These are phyloP conservation scores for Octonoba sinensis DNA, from an alignment of 2,888 invertebrate genomes.

Conservation along the genomic window DNA sequence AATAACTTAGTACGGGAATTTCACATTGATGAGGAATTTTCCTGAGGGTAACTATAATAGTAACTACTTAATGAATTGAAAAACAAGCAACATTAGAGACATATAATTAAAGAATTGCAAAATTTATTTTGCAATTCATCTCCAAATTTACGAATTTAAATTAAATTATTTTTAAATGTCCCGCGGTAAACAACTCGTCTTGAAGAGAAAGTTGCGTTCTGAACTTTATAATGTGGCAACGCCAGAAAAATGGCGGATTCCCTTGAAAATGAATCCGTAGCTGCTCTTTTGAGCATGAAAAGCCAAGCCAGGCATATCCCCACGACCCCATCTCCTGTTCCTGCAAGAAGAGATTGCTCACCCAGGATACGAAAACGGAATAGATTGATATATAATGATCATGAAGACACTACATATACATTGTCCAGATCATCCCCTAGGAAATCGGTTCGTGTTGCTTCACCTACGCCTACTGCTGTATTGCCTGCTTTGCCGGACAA, in stretches of 20 bases:
- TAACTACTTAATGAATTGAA: too few species aligned
- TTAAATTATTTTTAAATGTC: not conserved
- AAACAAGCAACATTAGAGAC: too few species aligned
- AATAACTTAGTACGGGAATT: too few species aligned
- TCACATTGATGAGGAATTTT: too few species aligned
- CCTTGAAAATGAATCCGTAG: conserved; percentile 63
- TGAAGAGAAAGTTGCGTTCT: conserved; percentile 37
- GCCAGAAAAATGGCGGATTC: conserved; percentile 61
- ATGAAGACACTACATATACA: conserved; percentile 67
- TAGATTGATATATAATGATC: conserved; percentile 89
- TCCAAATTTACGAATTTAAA: not conserved
- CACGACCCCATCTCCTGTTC: conserved; percentile 51
- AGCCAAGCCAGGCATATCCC: conserved; percentile 56
- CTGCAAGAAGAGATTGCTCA: conserved; percentile 73
- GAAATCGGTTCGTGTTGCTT: conserved; percentile 70
- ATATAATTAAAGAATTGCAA: too few species aligned
- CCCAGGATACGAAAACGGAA: conserved; percentile 91
- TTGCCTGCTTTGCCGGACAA: conserved; percentile 75
- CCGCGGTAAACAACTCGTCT: conserved; percentile 15
- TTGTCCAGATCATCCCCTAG: conserved; percentile 79
- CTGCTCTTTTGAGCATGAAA: conserved; percentile 64
- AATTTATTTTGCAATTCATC: not conserved
- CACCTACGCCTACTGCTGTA: conserved; percentile 45
- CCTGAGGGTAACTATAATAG: too few species aligned
- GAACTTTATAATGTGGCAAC: conserved; percentile 49